A percentile compares a stretch with the other conserved stretches of the same genome.
These are phyloP conservation scores for Pseudomyrmex flavicornis DNA, from an alignment of 1,140 invertebrate genomes.

Conservation along the genomic window DNA sequence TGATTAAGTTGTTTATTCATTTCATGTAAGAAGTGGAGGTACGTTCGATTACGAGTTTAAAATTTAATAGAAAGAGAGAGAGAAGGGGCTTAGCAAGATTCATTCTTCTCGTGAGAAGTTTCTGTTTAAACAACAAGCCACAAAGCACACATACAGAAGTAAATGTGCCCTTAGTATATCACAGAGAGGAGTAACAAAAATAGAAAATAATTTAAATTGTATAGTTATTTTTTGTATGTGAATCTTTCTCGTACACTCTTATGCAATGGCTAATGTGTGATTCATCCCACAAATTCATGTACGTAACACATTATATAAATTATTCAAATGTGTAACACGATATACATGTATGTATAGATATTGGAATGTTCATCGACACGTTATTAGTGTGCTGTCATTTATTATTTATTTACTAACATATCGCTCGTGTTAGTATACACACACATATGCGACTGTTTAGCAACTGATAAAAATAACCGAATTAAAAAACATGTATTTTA, in stretches of 20 bases:
- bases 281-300: slow-evolving; percentile 69
- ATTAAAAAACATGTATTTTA: too few species aligned
- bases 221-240: slow-evolving; percentile 70
- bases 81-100: slow-evolving; percentile 67
- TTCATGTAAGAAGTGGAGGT: slow-evolving; percentile 24
- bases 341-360: too few species aligned
- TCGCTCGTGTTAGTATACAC: too few species aligned
- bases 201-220: slow-evolving; percentile 80
- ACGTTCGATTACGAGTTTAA: slow-evolving; percentile 66
- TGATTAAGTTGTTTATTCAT: background rate
- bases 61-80: slow-evolving; percentile 67
- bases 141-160: slow-evolving; percentile 80
- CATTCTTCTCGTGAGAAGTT: slow-evolving; percentile 68
- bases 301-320: slow-evolving; percentile 41
- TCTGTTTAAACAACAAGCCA: slow-evolving; percentile 74
- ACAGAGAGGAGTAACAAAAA: slow-evolving; percentile 83
- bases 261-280: slow-evolving; percentile 71
- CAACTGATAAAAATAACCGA: too few species aligned
- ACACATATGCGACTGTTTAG: too few species aligned
- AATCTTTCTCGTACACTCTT: slow-evolving; percentile 65
- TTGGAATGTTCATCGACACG: too few species aligned
- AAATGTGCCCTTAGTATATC: slow-evolving; percentile 82
- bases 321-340: background rate
- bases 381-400: too few species aligned
- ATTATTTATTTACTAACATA: too few species aligned